Evolutionary conservation across 2,797 vertebrate genomes (phyloP), one percentile per base, ranked within the genome.

Genomic region (Carapus acus): DNA sequence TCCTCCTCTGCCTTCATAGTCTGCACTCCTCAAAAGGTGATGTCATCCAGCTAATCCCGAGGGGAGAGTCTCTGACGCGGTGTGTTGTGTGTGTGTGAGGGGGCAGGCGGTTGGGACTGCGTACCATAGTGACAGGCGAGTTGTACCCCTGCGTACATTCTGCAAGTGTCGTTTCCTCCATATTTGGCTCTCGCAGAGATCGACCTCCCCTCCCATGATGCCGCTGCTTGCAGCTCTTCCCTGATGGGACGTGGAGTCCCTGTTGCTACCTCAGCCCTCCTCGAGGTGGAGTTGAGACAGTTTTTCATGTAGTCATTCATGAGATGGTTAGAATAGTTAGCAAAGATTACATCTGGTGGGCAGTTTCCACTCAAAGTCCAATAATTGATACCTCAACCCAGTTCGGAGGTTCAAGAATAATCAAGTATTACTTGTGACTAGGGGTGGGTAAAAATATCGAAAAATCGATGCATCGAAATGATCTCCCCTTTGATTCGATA

Each of bases 121-220:
- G n/a, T n/a, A n/a, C n/a, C n/a, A n/a, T n/a, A 19, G 38, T 14
- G 20, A 27, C 19, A 43, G 49, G 27, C 39, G 43, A 21, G 41
- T 21, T 6, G 29, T 48, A 22, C 46, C 47, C 3, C 13, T 23
- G 46, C 37, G 1, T 33, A 31, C 8, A 7, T 46, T 17, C 36
- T 46, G 24, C 24, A 52, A 36, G 51, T 20, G 50, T 31, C 0
- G 43, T 76, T 80, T 77, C 74, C 72, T 80, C 81, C 80, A 78
- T 85, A 83, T 85, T 83, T 83, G 81, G 80, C 40, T 57, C 41
- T 62, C 38, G 51, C 52, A 66, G 65, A 53, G 58, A 66, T 70
- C 69, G n/a, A n/a, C 66, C 67, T 55, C 54, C 29, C 54, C 46
- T 58, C 55, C 49, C 52, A 22, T 67, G 54, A 34, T 40, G 23